Base-by-base conservation (phyloP, 1,140 invertebrate species). In the Megathymus violae region DNA sequence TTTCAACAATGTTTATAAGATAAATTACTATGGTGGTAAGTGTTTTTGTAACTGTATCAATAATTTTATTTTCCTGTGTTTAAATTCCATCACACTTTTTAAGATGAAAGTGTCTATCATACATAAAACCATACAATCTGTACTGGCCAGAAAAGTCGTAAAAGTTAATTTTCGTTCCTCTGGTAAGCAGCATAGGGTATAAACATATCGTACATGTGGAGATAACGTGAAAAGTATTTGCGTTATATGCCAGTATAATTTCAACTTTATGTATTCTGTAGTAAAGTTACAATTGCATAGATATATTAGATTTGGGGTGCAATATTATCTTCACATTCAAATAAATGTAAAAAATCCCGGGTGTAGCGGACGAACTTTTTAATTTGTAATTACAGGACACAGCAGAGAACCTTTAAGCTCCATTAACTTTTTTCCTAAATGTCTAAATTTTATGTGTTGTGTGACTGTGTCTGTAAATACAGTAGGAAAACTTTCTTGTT, bases 331-430 rank as follows among this genome's bases (percentile, higher is more conserved):
- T 74, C 76, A 67, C 84, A 77, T 82, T 74, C 84, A 75, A 86
- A 86, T 88, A 88, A 85, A 88, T 88, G 88, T 83, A 80, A 88
- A 90, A 90, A 90, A 90, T 88, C 69, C 65, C 78, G 82, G 76
- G 81, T n/a, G 80, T 83, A 65, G 67, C 74, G 79, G 85, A 80
- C 85, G 76, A 88, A 90, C 69, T n/a, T 90, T 90, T 90, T 88
- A 90, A 90, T 90, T 88, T 67, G 88, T 90, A 90, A 90, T 90
- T 90, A 88, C 83, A 90, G 88, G 85, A 82, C 82, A 82, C 61
- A 69, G 85, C 78, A 78, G 82, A n/a, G n/a, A n/a, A n/a, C n/a
- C 85, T 88, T 84, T 88, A 86, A 78, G 88, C 83, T 76, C 77
- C 85, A 90, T 90, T 90, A 90, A 88, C 82, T 90, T 90, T 87